These are phyloP conservation scores for Coturnix japonica DNA, from an alignment of 2,113 vertebrate species.

Conservation along the genomic window DNA sequence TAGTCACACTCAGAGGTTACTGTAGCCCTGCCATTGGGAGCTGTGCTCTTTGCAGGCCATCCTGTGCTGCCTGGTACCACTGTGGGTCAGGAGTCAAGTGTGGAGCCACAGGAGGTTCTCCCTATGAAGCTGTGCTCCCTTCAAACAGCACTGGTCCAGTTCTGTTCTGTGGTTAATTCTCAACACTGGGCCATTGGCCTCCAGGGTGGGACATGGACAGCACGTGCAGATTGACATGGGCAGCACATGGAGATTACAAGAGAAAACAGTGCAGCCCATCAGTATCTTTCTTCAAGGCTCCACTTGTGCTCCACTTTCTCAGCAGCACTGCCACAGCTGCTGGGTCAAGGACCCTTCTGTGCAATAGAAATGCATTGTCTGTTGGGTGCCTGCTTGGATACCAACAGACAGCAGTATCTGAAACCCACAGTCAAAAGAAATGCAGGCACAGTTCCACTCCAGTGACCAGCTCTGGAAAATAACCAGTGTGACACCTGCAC, in stretches of 20 bases:
- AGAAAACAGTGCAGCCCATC: neutral
- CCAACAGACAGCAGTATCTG: too few species aligned
- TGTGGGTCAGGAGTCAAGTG: neutral
- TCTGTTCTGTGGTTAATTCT: neutral
- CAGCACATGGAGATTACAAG: neutral
- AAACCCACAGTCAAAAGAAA: neutral
- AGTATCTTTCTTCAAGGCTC: neutral
- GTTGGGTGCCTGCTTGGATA: neutral
- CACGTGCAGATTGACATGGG: neutral
- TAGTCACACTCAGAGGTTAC: accelerated
- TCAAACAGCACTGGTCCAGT: neutral
- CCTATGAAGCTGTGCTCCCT: neutral
- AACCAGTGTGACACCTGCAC: neutral
- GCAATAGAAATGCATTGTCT: neutral
- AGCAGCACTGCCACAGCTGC: neutral
- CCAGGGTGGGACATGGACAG: neutral
- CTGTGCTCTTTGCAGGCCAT: neutral
- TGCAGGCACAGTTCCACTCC: neutral
- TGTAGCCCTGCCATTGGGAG: neutral
- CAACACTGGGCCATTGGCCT: too few species aligned
- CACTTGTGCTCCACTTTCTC: neutral
- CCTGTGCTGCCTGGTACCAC: neutral
- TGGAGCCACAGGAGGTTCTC: neutral
- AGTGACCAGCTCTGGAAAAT: neutral
- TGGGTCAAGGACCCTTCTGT: neutral